These are phyloP conservation scores for Galleria mellonella DNA, from an alignment of 1,140 invertebrate species.

Conservation along the genomic window DNA sequence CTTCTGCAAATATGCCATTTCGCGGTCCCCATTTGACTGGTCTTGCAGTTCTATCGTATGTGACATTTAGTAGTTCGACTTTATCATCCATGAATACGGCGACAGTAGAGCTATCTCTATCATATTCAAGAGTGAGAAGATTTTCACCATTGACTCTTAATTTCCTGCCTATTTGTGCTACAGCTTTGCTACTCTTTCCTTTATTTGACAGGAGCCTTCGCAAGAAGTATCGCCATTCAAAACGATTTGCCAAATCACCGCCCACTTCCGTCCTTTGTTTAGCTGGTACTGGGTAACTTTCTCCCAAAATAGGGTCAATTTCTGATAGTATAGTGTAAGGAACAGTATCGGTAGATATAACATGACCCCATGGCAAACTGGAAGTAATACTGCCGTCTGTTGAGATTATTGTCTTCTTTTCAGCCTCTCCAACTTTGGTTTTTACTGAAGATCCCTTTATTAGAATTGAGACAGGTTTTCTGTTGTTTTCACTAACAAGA, in stretches of 20 bases:
- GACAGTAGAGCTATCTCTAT: slow-evolving; percentile 90
- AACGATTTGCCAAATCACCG: slow-evolving; percentile 92
- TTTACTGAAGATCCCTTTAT: slow-evolving; percentile 91
- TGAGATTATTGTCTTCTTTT: slow-evolving; percentile 86
- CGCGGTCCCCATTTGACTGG: slow-evolving; percentile 92
- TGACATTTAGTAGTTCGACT: slow-evolving; percentile 91
- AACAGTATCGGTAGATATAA: slow-evolving; percentile 89
- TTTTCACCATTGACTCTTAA: slow-evolving; percentile 93
- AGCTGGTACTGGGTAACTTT: slow-evolving; percentile 92
- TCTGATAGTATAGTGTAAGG: slow-evolving; percentile 89
- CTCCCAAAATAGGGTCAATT: slow-evolving; percentile 87
- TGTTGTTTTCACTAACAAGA: slow-evolving; percentile 87
- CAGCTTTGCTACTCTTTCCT: slow-evolving; percentile 77
- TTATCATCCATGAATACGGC: slow-evolving; percentile 93
- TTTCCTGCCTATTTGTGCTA: slow-evolving; percentile 89
- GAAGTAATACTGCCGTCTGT: slow-evolving; percentile 87
- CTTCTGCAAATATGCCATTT: slow-evolving; percentile 88
- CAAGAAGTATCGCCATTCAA: slow-evolving; percentile 96
- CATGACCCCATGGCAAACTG: slow-evolving; percentile 87
- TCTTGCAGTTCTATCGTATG: slow-evolving; percentile 92
- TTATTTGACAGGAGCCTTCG: slow-evolving; percentile 79
- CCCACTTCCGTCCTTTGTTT: slow-evolving; percentile 92
- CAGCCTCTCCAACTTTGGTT: slow-evolving; percentile 86
- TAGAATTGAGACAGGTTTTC: slow-evolving; percentile 87
- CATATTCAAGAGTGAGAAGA: slow-evolving; percentile 93